Percentiles rank a stretch among this genome's conserved stretches.
These are phyloP conservation scores for Diabrotica balteata DNA, from an alignment of 2,888 invertebrate species.

Conservation along the genomic window DNA sequence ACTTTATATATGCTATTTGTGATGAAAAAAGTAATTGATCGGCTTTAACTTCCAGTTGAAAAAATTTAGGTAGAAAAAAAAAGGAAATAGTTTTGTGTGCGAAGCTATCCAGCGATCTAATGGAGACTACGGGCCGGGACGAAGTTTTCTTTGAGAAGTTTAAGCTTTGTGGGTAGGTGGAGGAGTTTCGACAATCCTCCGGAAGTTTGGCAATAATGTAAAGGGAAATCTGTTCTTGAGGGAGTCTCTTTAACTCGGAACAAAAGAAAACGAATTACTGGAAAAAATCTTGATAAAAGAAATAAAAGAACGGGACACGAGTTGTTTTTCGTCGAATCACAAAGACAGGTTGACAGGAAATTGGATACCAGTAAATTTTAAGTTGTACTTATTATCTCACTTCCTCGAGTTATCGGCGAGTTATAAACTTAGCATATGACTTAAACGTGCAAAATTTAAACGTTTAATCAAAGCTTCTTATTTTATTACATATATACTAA, in stretches of 20 bases:
- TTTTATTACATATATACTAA: no score
- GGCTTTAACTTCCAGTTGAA: no score
- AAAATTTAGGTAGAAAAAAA: background rate
- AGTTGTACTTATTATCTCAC: slow-evolving; percentile 7
- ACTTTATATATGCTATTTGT: no score
- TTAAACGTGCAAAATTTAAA: no score
- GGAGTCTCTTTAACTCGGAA: slow-evolving; percentile 16
- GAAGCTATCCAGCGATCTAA: slow-evolving; percentile 5
- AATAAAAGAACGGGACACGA: background rate
- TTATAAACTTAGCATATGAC: no score
- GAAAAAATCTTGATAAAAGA: slow-evolving; percentile 11
- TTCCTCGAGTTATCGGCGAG: background rate
- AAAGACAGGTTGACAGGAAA: slow-evolving; percentile 17
- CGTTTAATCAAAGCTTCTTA: no score
- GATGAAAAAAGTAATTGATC: no score
- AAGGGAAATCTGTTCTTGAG: slow-evolving; percentile 27
- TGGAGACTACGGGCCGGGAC: background rate
- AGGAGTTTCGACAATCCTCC: slow-evolving; percentile 16
- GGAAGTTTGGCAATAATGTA: slow-evolving; percentile 27
- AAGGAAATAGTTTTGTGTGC: slow-evolving; percentile 8
- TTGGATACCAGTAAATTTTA: slow-evolving; percentile 13
- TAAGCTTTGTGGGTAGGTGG: slow-evolving; percentile 17
- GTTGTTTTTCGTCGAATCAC: slow-evolving; percentile 10
- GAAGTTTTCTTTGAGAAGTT: slow-evolving; percentile 15
- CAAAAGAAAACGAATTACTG: slow-evolving; percentile 25